Evolutionary conservation across 2,113 vertebrate genomes (phyloP), one percentile per base, ranked within the genome.

Genomic region (Podocnemis expansa): DNA sequence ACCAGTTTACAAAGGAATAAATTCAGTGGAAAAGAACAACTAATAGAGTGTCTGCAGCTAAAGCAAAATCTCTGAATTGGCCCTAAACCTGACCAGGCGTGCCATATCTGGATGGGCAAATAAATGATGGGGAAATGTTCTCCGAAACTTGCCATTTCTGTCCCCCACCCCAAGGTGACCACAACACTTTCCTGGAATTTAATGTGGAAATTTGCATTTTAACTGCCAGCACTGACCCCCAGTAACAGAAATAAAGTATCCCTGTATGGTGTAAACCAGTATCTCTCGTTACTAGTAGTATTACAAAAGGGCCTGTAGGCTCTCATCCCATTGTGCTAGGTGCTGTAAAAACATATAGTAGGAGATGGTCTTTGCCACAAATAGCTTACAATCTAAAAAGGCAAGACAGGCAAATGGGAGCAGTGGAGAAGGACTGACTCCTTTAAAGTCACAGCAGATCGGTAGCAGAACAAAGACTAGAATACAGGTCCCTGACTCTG

Each of bases 241-340:
- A 4, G 41, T 43, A 8, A 2, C 1, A 41, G 11, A 21, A 3
- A 0, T 10, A 3, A 2, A 0, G 24, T 1, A 8, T 49, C 34
- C 22, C 52, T 21, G 2, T 3, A n/a, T 0, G 80, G 41, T 14
- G 1, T 27, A 1, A 29, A 13, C 13, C 2, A 29, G 73, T 16
- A 45, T 76, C 24, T 10, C 73, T 13, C 73, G 45, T 75, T 75
- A 73, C 22, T 73, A 43, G 14, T 41, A 25, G 73, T 27, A 73
- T 25, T 73, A 75, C n/a, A 70, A 41, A 27, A 76, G 24, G 34
- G 8, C 19, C 19, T 75, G 45, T 12, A 75, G 38, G 22, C 12
- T 75, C 41, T 45, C 38, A 75, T 11, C 41, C 73, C 41, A 41
- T 16, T 25, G 24, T 75, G 73, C 73, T 24, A 75, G 24, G 24